Evolutionary conservation across 2,888 invertebrate species (phyloP), one percentile per base, ranked within the genome.

Genomic region (Agrotis puta): DNA sequence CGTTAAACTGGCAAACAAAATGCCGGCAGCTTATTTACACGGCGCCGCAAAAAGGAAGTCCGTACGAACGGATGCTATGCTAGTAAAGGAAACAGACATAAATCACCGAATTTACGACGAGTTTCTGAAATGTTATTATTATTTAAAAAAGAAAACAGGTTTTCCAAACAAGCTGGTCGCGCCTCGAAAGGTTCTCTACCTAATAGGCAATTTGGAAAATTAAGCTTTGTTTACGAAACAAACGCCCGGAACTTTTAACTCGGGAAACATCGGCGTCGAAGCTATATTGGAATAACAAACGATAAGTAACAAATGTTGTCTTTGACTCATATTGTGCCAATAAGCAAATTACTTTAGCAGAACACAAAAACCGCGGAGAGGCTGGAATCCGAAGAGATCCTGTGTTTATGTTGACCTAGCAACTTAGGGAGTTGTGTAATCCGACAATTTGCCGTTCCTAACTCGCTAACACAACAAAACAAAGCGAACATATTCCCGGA

Each of bases 381-480:
- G 88, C 88, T 88, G 89, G 86, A 89, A 89, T 90, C 90, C 90
- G 90, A 92, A 90, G 89, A 91, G 93, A 92, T 91, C 91, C 89
- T 85, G 82, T 88, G 85, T 88, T 88, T 88, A 88, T 94, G 93
- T 95, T 95, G 94, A 94, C 93, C 93, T 89, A 92, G 88, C 90
- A 92, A 94, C 94, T 95, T 94, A 94, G 89, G 89, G 90, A 93
- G 93, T 94, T 94, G 92, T 94, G 93, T 94, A 94, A 95, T 94
- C 94, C 93, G 87, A 92, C 93, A 94, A 94, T 94, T 94, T 94
- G 93, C 94, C 93, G 91, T 91, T 92, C 87, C 92, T 94, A 94
- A 95, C 94, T 94, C 93, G 92, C 91, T 94, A 95, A 93, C 94
- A 94, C 89, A 95, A 95, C 95, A 95, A 93, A 94, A 94, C 94